Evolutionary conservation across 2,113 vertebrate species (phyloP).

Genomic region (Sebastes schlegelii): DNA sequence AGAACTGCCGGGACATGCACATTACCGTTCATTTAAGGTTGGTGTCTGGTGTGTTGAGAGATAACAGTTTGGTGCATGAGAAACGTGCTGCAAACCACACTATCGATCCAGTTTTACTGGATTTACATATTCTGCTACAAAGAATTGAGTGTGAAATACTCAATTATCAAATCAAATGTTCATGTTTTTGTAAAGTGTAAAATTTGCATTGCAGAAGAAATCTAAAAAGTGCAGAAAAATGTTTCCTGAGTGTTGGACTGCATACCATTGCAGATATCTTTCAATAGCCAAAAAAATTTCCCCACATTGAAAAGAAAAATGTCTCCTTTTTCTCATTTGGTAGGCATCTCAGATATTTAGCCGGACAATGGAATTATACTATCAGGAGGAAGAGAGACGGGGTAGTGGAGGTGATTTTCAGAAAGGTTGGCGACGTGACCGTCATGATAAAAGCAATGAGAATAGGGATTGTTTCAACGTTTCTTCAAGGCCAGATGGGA

Average conservation of each 20-base stretch:
- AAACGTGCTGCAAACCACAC: background rate
- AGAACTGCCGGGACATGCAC: background rate
- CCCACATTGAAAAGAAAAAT: too few relatives aligned
- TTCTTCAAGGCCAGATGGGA: constrained; percentile 33
- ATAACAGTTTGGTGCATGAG: background rate
- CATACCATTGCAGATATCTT: background rate
- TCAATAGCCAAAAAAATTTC: too few relatives aligned
- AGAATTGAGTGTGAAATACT: background rate
- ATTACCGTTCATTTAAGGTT: background rate
- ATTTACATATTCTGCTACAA: background rate
- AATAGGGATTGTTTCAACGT: background rate
- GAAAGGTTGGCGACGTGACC: background rate
- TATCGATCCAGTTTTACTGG: background rate
- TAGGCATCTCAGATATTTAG: background rate
- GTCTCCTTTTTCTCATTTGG: background rate
- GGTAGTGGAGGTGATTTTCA: background rate
- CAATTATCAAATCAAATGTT: background rate
- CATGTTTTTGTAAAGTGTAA: background rate
- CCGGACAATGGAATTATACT: background rate
- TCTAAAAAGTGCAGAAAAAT: background rate
- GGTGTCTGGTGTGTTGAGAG: background rate
- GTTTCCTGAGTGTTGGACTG: background rate
- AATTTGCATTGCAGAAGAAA: background rate
- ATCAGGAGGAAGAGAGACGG: background rate
- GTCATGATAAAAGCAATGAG: background rate